Percentiles rank a stretch among this genome's conserved stretches.
Conservation (phyloP, 92 coral and sea anemone species). For the Phenganax stokvisi region DNA sequence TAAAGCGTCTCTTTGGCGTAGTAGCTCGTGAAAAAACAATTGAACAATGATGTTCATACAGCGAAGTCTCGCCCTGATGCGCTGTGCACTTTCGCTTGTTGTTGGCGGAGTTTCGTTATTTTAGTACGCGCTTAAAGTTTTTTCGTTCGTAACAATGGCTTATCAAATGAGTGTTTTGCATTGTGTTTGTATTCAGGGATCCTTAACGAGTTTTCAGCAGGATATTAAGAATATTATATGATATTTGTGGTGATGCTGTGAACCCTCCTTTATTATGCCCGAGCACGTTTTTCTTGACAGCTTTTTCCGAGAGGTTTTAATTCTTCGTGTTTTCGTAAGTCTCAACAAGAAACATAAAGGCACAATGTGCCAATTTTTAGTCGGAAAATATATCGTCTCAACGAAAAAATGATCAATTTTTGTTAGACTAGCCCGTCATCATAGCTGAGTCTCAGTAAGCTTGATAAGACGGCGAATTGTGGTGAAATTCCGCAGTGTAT, state of each 20-base stretch:
- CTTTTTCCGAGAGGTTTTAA: too few species aligned
- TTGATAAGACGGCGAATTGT: too few species aligned
- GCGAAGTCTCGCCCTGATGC: neutral
- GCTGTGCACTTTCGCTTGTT: neutral
- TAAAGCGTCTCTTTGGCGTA: neutral
- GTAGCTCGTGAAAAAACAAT: neutral
- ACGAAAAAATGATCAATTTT: too few species aligned
- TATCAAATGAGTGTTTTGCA: neutral
- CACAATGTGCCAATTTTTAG: too few species aligned
- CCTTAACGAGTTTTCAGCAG: neutral
- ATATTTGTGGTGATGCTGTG: neutral
- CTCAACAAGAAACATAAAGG: too few species aligned
- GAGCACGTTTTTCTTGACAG: neutral
- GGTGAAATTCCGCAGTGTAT: too few species aligned
- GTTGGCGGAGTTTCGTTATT: neutral
- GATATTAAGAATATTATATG: neutral
- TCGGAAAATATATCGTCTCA: too few species aligned
- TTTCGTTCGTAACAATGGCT: neutral
- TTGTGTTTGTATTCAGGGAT: neutral
- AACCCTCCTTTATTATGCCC: too few species aligned
- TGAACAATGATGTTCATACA: conserved; percentile 4
- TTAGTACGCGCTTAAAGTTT: too few species aligned
- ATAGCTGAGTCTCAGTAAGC: too few species aligned
- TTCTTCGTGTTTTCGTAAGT: too few species aligned
- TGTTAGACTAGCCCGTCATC: too few species aligned